phyloP scores from a whole-genome alignment of 2,797 vertebrate species.

The Uromys caudimaculatus region DNA sequence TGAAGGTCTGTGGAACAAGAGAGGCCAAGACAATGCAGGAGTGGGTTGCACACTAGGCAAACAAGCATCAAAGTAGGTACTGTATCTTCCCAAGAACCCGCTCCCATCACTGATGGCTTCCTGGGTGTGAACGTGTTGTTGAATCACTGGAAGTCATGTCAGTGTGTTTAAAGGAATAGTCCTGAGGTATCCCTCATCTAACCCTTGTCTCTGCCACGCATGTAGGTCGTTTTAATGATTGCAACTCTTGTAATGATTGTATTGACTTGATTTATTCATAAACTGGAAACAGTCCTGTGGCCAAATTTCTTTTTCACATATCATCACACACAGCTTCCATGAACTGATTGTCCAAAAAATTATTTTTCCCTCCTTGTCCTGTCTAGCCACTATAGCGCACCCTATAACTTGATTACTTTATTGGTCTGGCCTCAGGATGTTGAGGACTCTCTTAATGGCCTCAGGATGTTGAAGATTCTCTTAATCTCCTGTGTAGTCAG shows the following conservation, averaged over 20 bases:
- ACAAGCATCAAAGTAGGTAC: not conserved
- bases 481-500: not conserved
- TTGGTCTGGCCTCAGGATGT: not conserved
- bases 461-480: not conserved
- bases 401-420: not conserved
- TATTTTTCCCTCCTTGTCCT: not conserved
- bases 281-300: constrained; percentile 3
- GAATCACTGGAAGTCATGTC: not conserved
- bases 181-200: not conserved
- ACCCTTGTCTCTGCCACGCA: not conserved
- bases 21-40: not conserved
- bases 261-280: constrained; percentile 41
- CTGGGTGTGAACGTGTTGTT: not conserved
- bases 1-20: not conserved
- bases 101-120: not conserved
- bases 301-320: not conserved
- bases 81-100: not conserved
- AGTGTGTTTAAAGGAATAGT: constrained; percentile 17
- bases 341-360: not conserved
- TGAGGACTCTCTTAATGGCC: not conserved
- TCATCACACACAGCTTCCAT: not conserved
- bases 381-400: not conserved
- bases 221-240: constrained; percentile 21
- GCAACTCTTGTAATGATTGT: not conserved
- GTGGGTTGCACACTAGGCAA: not conserved